Evolutionary conservation across 2,797 vertebrate genomes (phyloP), one percentile per base, ranked within the genome.

Genomic region (Botia kubotai): DNA sequence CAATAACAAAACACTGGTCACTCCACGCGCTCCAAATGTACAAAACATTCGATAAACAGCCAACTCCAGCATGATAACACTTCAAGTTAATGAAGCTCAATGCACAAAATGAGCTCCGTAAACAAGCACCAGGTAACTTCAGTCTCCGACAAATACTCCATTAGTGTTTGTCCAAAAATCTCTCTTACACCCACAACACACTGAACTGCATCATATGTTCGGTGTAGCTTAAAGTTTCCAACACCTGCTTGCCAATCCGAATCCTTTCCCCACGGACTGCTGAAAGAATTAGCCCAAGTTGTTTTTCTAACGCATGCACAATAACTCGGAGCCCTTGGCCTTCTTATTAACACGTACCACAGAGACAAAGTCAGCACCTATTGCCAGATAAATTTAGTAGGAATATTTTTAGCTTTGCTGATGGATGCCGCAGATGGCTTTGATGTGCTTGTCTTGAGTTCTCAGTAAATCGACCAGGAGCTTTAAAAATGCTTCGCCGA

Each of bases 271-370:
- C 33, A 48, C 0, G 7, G 62, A 26, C 52, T 6, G 0, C 29
- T 53, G 55, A 69, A 75, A 23, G 46, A 77, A 55, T 84, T 69
- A 46, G 6, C 7, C n/a, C 0, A 4, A 69, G 43, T 48, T 71
- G 23, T 36, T 8, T 33, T 72, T 39, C 68, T 29, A 79, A 74
- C 39, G 26, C 55, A 55, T 46, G 26, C 12, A 14, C 39, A 62
- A 62, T 78, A 77, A 79, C 70, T 46, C 21, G 6, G 21, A 75
- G 26, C 17, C 75, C 68, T 79, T 76, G 82, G 79, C 79, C 79
- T 86, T 79, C 82, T 29, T 48, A 75, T 75, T 72, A 33, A 82
- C 71, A 39, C 43, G 2, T 17, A 23, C 52, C 16, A 2, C 13
- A 5, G 67, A 58, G 33, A 70, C 23, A 76, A 53, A 67, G 71